These are phyloP conservation scores for Zalophus californianus DNA, from an alignment of 2,797 vertebrate genomes.

Conservation along the genomic window DNA sequence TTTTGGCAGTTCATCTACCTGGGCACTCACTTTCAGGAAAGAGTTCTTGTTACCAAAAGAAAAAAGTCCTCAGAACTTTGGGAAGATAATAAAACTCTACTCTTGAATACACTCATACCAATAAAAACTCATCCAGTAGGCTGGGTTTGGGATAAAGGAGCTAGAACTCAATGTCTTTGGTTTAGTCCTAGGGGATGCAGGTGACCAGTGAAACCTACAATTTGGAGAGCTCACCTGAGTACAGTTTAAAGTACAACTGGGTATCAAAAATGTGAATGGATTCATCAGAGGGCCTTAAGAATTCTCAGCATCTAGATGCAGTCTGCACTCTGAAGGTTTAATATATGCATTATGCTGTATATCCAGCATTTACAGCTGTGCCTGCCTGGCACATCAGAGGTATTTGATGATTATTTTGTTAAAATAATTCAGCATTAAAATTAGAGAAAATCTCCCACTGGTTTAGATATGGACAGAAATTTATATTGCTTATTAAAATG, in stretches of 20 bases:
- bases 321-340: neutral
- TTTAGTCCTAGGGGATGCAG: neutral
- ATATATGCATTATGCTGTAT: neutral
- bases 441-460: neutral
- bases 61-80: neutral
- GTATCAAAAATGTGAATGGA: neutral
- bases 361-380: neutral
- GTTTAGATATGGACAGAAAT: neutral
- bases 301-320: neutral
- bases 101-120: neutral
- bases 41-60: neutral
- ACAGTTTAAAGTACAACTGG: neutral
- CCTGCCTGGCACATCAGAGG: neutral
- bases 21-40: neutral
- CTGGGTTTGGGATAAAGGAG: neutral
- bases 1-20: slow-evolving; percentile 5
- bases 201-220: neutral
- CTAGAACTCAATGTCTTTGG: neutral
- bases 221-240: neutral
- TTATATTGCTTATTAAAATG: slow-evolving; percentile 20
- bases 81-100: neutral
- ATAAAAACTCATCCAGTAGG: neutral
- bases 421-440: slow-evolving; percentile 41
- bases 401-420: slow-evolving; percentile 15
- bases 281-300: neutral